phyloP scores from a whole-genome alignment of 2,888 invertebrate species.

The Mythimna albipuncta region DNA sequence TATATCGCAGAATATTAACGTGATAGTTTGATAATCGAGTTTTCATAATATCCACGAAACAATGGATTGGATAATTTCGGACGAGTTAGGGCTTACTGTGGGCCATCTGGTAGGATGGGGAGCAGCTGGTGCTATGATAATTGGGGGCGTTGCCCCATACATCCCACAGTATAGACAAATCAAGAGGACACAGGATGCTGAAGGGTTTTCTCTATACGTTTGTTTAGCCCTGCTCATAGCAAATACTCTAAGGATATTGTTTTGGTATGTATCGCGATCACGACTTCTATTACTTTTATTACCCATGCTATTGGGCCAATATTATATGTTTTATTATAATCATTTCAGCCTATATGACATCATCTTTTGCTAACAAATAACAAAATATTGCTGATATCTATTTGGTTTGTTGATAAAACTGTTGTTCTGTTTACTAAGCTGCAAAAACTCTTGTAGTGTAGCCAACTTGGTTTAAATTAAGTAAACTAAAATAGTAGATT shows the following conservation, averaged over 20 bases:
- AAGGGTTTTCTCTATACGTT: slow-evolving; percentile 99
- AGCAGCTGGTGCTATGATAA: slow-evolving; percentile 97
- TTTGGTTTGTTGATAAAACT: neutral
- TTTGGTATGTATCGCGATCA: slow-evolving; percentile 94
- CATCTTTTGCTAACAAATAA: neutral
- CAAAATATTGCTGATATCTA: neutral
- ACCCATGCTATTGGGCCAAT: neutral
- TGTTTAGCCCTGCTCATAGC: slow-evolving; percentile 98
- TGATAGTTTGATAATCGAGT: slow-evolving; percentile 48
- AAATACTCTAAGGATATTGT: slow-evolving; percentile 98
- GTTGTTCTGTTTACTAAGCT: neutral
- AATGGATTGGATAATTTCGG: slow-evolving; percentile 95
- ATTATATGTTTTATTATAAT: neutral
- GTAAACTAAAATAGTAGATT: neutral
- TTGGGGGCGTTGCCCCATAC: slow-evolving; percentile 98
- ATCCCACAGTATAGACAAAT: slow-evolving; percentile 99
- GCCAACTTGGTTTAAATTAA: too few species aligned
- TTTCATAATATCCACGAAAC: slow-evolving; percentile 50
- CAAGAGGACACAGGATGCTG: slow-evolving; percentile 96
- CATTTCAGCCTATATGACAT: neutral
- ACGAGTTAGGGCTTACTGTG: slow-evolving; percentile 93
- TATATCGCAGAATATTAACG: slow-evolving; percentile 18
- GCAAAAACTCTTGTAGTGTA: neutral
- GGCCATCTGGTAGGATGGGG: slow-evolving; percentile 95
- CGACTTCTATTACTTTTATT: neutral